Conservation (phyloP, 1,140 invertebrate species). For the Drosophila chauvacae region DNA sequence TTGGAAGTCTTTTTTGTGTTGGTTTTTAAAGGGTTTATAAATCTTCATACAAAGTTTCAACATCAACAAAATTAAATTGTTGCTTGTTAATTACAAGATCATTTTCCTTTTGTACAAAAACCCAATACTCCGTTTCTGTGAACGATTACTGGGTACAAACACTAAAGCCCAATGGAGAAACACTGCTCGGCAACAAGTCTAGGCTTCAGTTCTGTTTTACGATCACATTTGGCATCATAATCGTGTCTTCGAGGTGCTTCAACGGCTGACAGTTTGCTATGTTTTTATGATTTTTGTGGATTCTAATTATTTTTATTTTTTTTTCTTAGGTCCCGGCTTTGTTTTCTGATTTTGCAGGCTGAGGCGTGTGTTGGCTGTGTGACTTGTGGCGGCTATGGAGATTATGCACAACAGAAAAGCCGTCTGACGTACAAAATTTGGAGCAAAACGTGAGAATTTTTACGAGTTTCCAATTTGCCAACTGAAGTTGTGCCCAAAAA, state of each 20-base stretch:
- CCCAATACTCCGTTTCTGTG: neutral
- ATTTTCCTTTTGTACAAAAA: neutral
- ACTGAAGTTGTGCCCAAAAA: constrained; percentile 37
- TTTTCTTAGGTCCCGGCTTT: neutral
- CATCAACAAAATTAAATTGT: too few species aligned
- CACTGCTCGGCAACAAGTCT: constrained; percentile 58
- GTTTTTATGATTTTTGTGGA: constrained; percentile 34
- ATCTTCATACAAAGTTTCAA: too few species aligned
- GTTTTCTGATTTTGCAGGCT: constrained; percentile 15
- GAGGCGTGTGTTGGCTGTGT: constrained; percentile 20
- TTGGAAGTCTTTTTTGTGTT: too few species aligned
- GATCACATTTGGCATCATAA: constrained; percentile 68
- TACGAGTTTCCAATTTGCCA: constrained; percentile 76
- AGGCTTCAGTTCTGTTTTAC: constrained; percentile 46
- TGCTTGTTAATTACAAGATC: too few species aligned
- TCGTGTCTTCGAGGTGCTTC: constrained; percentile 56
- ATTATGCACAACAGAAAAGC: constrained; percentile 62
- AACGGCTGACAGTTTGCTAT: constrained; percentile 58
- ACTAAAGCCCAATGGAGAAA: constrained; percentile 3
- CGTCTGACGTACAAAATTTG: constrained; percentile 56
- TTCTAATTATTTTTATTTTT: constrained; percentile 1
- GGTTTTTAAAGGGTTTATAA: too few species aligned
- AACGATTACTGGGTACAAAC: neutral
- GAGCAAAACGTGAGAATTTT: constrained; percentile 78
- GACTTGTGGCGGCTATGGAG: constrained; percentile 35